Evolutionary conservation across 2,888 invertebrate species (phyloP).

Genomic region (Leptinotarsa juncta): DNA sequence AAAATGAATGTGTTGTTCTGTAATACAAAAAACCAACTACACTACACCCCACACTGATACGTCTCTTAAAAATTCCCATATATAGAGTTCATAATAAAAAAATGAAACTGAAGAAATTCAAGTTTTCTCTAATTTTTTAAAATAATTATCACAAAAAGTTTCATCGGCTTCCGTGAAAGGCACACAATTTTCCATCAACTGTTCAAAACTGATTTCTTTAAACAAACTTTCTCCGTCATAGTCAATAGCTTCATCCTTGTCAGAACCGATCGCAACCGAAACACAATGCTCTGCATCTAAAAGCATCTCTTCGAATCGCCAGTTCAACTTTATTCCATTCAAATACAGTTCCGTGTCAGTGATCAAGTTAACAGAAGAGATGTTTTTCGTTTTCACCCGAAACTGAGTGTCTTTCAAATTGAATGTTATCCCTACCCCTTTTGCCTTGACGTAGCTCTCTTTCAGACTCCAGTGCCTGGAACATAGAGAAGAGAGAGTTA

Average conservation of each 20-base stretch:
- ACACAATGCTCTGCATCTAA: slow-evolving; percentile 82
- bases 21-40: background rate
- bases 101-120: background rate
- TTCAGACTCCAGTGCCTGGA: slow-evolving; percentile 89
- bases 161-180: slow-evolving; percentile 68
- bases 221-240: slow-evolving; percentile 61
- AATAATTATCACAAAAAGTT: slow-evolving; percentile 70
- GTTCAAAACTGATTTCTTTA: slow-evolving; percentile 70
- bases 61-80: background rate
- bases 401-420: slow-evolving; percentile 84
- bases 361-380: slow-evolving; percentile 66
- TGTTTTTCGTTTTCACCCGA: slow-evolving; percentile 69
- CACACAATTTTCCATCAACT: slow-evolving; percentile 71
- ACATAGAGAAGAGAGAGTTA: slow-evolving; percentile 49
- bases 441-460: slow-evolving; percentile 93
- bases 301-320: slow-evolving; percentile 88
- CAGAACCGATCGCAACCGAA: slow-evolving; percentile 74
- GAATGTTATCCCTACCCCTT: slow-evolving; percentile 85
- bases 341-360: slow-evolving; percentile 77
- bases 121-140: slow-evolving; percentile 68
- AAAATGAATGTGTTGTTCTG: background rate
- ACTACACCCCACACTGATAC: background rate
- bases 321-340: slow-evolving; percentile 71
- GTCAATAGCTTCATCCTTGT: slow-evolving; percentile 32
- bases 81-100: too few relatives aligned